Evolutionary conservation across 2,888 invertebrate species (phyloP), one percentile per base, ranked within the genome.

Genomic region (Oasisia sp.): DNA sequence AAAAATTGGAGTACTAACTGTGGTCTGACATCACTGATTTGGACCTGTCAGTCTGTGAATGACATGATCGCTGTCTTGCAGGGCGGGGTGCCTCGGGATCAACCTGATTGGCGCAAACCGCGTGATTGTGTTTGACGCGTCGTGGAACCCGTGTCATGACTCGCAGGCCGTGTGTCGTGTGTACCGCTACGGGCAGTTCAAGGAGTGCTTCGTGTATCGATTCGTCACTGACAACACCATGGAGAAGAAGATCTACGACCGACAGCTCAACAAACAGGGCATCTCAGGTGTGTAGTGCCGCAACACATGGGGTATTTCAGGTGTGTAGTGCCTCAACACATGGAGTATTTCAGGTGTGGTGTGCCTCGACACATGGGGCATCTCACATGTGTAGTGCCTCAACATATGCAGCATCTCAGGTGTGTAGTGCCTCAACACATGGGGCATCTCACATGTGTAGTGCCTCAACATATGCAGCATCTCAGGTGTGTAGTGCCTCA

Each of bases 121-220:
- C 58, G 99, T 99, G 8, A 99, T 99, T 4, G 98, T 99, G 90
- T 98, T 99, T 95, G 99, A 99, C 96, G 99, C 99, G 27, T 99
- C 99, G 89, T 99, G 99, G 99, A 99, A 99, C 97, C 99, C 99
- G 0, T 99, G 99, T 95, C 99, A 99, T 95, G 99, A 99, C 96
- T 96, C 96, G 93, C 96, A 96, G 97, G 99, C 99, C 56, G 99
- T 99, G 27, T 99, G 99, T 96, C 97, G 99, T 94, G 99, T 99
- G 89, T 99, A 98, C 96, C 97, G 98, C 4, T 99, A 99, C 95
- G 99, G 99, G 0, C 99, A 99, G 96, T 97, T 97, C 95, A 99
- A 99, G 95, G 98, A 98, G 0, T 99, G 99, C 95, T 99, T 98
- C 96, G 99, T 99, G 7, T 99, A 99, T 96, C 97, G 99, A 89